phyloP scores from a whole-genome alignment of 2,113 vertebrate genomes.

The Aplodontia rufa region DNA sequence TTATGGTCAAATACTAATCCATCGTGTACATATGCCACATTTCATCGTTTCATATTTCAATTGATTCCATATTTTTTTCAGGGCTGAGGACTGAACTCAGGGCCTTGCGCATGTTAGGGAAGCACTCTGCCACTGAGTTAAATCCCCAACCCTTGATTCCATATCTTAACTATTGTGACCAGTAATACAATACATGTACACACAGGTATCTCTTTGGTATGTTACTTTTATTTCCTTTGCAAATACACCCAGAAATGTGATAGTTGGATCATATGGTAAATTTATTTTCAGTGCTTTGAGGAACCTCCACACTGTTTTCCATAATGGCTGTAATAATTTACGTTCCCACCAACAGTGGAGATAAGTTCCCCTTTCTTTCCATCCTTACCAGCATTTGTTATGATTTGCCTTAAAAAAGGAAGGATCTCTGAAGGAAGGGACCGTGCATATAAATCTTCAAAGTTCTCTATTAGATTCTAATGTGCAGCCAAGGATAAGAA shows the following conservation, averaged over 20 bases:
- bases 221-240: neutral
- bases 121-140: too few relatives aligned
- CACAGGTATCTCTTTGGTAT: neutral
- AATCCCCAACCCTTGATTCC: too few relatives aligned
- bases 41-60: neutral
- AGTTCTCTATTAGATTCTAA: neutral
- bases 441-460: neutral
- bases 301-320: neutral
- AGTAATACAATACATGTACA: neutral
- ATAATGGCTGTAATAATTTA: slow-evolving; percentile 11
- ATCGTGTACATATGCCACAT: neutral
- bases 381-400: neutral
- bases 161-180: neutral
- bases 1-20: neutral
- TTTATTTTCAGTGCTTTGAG: slow-evolving; percentile 4
- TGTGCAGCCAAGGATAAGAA: neutral
- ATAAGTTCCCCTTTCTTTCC: neutral
- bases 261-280: neutral
- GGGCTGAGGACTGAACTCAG: too few relatives aligned
- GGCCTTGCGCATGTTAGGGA: too few relatives aligned
- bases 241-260: neutral
- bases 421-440: neutral
- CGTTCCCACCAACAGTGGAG: neutral
- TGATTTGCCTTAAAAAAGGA: neutral
- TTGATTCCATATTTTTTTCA: neutral